These are phyloP conservation scores for Mungos mungo DNA, from an alignment of 2,113 vertebrate genomes.

Conservation along the genomic window DNA sequence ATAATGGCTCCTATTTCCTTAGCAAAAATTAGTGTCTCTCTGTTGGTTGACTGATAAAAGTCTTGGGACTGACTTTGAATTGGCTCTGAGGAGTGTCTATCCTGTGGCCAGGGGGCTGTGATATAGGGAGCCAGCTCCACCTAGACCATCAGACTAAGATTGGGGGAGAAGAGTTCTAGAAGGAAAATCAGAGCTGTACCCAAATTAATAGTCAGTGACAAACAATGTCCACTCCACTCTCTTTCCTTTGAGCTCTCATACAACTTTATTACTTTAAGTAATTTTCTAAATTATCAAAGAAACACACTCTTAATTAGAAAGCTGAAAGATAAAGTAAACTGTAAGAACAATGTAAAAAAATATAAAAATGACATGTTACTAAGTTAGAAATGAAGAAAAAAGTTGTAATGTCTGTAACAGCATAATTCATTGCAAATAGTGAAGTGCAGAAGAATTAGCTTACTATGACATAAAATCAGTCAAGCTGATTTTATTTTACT, in stretches of 20 bases:
- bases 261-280: background rate
- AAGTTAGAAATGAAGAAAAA: background rate
- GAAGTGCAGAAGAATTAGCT: background rate
- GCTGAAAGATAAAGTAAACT: background rate
- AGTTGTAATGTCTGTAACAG: background rate
- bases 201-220: background rate
- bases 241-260: background rate
- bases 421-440: background rate
- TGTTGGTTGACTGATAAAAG: background rate
- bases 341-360: background rate
- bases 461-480: background rate
- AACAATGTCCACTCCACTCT: background rate
- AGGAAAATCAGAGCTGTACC: background rate
- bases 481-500: background rate
- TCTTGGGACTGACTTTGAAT: background rate
- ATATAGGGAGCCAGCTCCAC: background rate
- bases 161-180: background rate
- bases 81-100: background rate
- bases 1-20: background rate
- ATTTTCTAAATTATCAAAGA: slow-evolving; percentile 18
- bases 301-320: background rate
- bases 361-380: background rate
- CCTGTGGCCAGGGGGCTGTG: background rate
- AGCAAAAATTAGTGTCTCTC: background rate
- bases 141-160: background rate